Evolutionary conservation across 2,113 vertebrate genomes (phyloP), one percentile per base, ranked within the genome.

Genomic region (Brienomyrus brachyistius): DNA sequence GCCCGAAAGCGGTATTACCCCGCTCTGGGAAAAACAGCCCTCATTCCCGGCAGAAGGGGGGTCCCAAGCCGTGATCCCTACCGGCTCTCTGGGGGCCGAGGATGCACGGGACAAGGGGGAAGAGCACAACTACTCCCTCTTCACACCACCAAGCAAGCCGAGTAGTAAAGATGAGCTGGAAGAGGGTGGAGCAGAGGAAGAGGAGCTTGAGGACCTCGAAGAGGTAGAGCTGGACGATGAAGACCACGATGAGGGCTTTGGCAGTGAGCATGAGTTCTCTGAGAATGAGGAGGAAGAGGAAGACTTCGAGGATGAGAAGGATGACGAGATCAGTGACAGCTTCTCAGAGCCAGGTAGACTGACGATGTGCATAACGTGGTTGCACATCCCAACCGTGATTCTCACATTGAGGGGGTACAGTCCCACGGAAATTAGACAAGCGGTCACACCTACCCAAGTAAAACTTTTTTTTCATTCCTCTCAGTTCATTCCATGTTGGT

Each of bases 81-180:
- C 95, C 88, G 93, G 95, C 89, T 89, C 96, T 1, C 96, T 94
- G 0, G 94, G 95, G 5, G 96, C 95, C 90, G 94, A 96, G 70
- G 95, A 95, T 1, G 97, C 98, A 93, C 98, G 98, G 93, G 98
- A 96, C 93, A 99, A 99, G 83, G 98, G 99, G 94, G 98, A 99
- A 94, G 98, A 99, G 93, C 98, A 99, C 97, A 99, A 99, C 94
- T 99, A 99, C 40, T 99, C 98, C 10, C 97, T 99, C 51, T 99
- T 99, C 92, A 95, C 99, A 89, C 97, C 97, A 13, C 97, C 97
- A 89, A 93, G 92, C 89, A 91, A 96, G 92, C 94, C 96, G 85
- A 97, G 97, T 0, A 94, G 94, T 88, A 96, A 95, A 89, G 40
- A n/a, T 1, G 43, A 89, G 80, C 89, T 74, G 6, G 88, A 80